A percentile compares a stretch with the other conserved stretches of the same genome.
phyloP scores from a whole-genome alignment of 2,888 invertebrate genomes.

The Erebia aethiops region DNA sequence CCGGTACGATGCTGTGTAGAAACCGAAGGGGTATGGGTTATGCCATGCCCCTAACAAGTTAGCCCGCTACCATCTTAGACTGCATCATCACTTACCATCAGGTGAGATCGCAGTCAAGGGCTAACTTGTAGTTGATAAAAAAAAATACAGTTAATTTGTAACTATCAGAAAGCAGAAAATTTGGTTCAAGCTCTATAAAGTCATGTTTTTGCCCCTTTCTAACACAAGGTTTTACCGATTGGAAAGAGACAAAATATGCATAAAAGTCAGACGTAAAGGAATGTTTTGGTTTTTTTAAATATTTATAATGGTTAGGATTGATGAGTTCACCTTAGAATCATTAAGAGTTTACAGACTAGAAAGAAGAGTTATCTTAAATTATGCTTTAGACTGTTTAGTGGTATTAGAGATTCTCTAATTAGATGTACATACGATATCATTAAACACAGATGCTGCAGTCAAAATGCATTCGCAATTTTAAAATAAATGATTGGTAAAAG shows the following conservation, averaged over 20 bases:
- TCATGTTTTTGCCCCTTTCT: background rate
- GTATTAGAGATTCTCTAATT: constrained; percentile 37
- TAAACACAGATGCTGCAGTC: constrained; percentile 30
- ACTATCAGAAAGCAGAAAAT: background rate
- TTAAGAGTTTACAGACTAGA: constrained; percentile 28
- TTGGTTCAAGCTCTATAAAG: background rate
- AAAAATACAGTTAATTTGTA: no score
- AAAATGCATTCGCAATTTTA: constrained; percentile 4
- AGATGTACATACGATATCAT: constrained; percentile 23
- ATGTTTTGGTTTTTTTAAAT: background rate
- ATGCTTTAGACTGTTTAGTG: constrained; percentile 24
- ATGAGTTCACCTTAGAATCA: constrained; percentile 30
- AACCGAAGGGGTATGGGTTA: no score
- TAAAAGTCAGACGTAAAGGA: background rate
- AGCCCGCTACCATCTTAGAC: no score
- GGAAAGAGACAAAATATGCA: constrained; percentile 1
- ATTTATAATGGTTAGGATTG: constrained; percentile 19
- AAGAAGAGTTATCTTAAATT: constrained; percentile 25
- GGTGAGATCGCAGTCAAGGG: no score
- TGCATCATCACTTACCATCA: no score
- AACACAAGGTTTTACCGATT: background rate
- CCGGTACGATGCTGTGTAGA: no score
- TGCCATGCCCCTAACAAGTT: no score
- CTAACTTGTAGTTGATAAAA: no score
- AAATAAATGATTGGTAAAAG: background rate